A percentile compares a stretch with the other conserved stretches of the same genome.
phyloP scores from a whole-genome alignment of 2,797 vertebrate genomes.

The Astyanax mexicanus region DNA sequence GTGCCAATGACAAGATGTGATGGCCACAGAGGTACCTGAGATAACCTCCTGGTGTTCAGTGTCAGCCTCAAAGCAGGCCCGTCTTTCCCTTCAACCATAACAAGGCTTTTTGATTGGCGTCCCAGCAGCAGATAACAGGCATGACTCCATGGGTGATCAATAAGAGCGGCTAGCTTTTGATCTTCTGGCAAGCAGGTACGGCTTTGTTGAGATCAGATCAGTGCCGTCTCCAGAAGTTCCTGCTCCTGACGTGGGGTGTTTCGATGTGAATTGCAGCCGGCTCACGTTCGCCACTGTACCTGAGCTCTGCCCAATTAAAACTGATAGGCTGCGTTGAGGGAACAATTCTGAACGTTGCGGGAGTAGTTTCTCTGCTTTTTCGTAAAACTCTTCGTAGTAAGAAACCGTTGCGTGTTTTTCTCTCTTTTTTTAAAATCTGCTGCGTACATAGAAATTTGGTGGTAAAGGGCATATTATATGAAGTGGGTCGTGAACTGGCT shows the following conservation, averaged over 20 bases:
- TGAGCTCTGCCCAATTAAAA: conserved; percentile 44
- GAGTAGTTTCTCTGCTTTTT: background rate
- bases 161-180: conserved; percentile 70
- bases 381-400: background rate
- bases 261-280: background rate
- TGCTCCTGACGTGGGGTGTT: conserved; percentile 24
- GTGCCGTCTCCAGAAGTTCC: background rate
- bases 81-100: conserved; percentile 11
- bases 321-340: background rate
- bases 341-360: conserved; percentile 11
- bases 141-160: conserved; percentile 62
- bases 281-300: conserved; percentile 13
- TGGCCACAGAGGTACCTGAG: conserved; percentile 41
- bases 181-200: conserved; percentile 50
- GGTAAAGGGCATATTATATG: conserved; percentile 61
- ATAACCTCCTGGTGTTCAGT: conserved; percentile 43
- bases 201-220: conserved; percentile 43
- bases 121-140: conserved; percentile 57
- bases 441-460: conserved; percentile 38
- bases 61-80: conserved; percentile 13
- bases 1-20: conserved; percentile 43
- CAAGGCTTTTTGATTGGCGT: conserved; percentile 50
- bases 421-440: conserved; percentile 11
- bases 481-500: conserved; percentile 47
- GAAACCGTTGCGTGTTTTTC: background rate